These are phyloP conservation scores for Esox niger DNA, from an alignment of 2,113 vertebrate genomes.

Conservation along the genomic window DNA sequence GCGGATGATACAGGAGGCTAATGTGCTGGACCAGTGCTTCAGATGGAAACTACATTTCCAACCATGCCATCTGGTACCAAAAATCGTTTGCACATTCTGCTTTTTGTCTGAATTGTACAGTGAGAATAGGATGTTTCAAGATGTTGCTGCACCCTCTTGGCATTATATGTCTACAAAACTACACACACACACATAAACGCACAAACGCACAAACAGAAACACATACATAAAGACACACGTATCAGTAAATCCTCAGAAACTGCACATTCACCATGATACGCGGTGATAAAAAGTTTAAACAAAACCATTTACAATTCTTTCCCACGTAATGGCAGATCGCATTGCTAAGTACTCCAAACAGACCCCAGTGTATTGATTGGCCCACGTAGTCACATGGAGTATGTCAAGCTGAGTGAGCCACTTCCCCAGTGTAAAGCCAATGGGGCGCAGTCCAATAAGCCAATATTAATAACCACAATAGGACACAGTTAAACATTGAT, in stretches of 20 bases:
- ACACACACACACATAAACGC: too few relatives aligned
- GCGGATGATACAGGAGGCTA: too few relatives aligned
- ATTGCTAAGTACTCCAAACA: constrained; percentile 33
- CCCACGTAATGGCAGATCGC: constrained; percentile 45
- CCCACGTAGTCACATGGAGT: constrained; percentile 33
- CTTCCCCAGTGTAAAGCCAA: constrained; percentile 10
- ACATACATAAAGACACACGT: not conserved
- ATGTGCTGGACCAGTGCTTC: constrained; percentile 46
- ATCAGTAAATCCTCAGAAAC: not conserved
- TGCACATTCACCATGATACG: not conserved
- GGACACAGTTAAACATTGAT: constrained; percentile 51
- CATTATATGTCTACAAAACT: not conserved
- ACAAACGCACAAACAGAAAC: too few relatives aligned
- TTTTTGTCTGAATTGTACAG: constrained; percentile 30
- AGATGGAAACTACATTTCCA: constrained; percentile 35
- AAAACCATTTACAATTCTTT: constrained; percentile 51
- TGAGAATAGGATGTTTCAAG: constrained; percentile 42
- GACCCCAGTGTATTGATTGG: constrained; percentile 12
- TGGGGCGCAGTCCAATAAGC: constrained; percentile 20
- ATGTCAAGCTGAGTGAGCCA: constrained; percentile 21
- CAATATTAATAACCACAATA: constrained; percentile 44
- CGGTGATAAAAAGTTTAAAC: constrained; percentile 44
- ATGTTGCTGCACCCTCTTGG: constrained; percentile 22
- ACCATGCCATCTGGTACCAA: constrained; percentile 40
- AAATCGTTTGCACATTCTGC: constrained; percentile 25